phyloP scores from a whole-genome alignment of 2,888 invertebrate genomes.

The Coenonympha glycerion region DNA sequence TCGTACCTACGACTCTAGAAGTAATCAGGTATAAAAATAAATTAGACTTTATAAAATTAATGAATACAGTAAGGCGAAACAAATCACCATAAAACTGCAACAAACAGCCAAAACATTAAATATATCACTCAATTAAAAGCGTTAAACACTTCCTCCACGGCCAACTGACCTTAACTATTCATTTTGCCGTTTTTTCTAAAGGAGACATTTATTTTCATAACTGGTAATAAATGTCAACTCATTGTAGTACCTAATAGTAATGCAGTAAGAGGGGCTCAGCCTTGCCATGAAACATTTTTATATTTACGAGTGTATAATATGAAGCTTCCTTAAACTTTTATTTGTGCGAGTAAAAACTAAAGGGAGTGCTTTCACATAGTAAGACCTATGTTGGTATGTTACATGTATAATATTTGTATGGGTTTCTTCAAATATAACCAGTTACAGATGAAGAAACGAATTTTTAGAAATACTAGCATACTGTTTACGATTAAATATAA shows the following conservation, averaged over 20 bases:
- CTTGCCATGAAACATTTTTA: slow-evolving; percentile 35
- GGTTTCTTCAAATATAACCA: no score
- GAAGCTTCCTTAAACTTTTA: slow-evolving; percentile 6
- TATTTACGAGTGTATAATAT: slow-evolving; percentile 30
- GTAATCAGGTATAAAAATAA: no score
- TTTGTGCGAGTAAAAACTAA: neutral
- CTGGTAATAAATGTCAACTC: slow-evolving; percentile 69
- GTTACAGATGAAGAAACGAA: no score
- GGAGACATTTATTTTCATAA: slow-evolving; percentile 65
- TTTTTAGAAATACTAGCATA: no score
- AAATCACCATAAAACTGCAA: slow-evolving; percentile 36
- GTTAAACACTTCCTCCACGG: slow-evolving; percentile 45
- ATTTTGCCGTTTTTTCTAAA: slow-evolving; percentile 56
- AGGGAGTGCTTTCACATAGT: neutral
- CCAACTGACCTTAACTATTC: slow-evolving; percentile 52
- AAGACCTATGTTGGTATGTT: no score
- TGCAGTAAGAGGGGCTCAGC: slow-evolving; percentile 53
- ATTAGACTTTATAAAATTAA: neutral
- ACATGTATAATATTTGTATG: no score
- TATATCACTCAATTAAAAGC: slow-evolving; percentile 57
- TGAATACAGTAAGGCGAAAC: neutral
- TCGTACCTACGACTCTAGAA: no score
- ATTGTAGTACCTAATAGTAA: slow-evolving; percentile 63
- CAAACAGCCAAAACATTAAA: slow-evolving; percentile 44
- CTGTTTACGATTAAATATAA: no score